Evolutionary conservation across 2,113 vertebrate species (phyloP).

Genomic region (Trochalopteron elliotii): DNA sequence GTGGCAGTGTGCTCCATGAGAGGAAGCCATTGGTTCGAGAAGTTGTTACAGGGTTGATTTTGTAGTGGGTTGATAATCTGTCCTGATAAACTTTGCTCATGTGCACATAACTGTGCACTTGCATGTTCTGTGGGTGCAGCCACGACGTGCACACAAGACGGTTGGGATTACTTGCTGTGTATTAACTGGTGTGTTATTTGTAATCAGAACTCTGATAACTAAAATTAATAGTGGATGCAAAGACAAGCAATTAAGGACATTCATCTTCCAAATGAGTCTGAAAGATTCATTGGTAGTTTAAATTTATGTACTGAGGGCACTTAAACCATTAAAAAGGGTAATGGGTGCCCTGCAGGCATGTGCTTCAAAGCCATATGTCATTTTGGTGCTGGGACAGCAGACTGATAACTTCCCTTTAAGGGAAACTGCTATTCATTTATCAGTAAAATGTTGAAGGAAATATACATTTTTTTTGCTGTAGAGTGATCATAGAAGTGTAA

Average conservation of each 20-base stretch:
- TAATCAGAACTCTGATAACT: conserved; percentile 55
- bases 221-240: conserved; percentile 65
- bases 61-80: background rate
- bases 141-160: background rate
- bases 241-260: conserved; percentile 68
- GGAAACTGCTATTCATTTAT: conserved; percentile 44
- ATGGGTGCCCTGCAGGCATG: conserved; percentile 31
- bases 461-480: background rate
- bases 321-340: conserved; percentile 56
- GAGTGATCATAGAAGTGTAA: background rate
- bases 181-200: background rate
- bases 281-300: conserved; percentile 60
- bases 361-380: conserved; percentile 53
- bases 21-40: background rate
- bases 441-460: conserved; percentile 34
- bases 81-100: background rate
- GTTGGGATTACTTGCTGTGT: background rate
- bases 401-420: conserved; percentile 49
- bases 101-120: background rate
- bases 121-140: background rate
- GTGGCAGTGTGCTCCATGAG: background rate
- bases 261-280: conserved; percentile 66
- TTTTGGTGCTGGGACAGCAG: conserved; percentile 44
- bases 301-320: conserved; percentile 64
- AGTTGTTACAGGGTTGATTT: background rate